Evolutionary conservation across 1,140 invertebrate genomes (phyloP).

Genomic region (Lepidurus couesii): DNA sequence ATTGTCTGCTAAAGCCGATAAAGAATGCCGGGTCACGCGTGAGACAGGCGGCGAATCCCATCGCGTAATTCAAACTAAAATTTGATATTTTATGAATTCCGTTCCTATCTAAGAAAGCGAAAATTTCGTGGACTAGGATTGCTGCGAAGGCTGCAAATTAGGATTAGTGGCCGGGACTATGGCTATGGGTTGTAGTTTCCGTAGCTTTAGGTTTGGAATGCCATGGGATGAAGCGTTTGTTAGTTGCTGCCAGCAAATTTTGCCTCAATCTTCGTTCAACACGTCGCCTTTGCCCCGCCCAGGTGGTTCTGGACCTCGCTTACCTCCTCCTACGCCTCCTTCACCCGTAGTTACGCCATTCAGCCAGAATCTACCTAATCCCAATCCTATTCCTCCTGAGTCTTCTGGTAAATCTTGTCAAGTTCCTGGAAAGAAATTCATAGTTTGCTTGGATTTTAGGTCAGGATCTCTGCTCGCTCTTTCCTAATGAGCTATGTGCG

Average conservation of each 20-base stretch:
- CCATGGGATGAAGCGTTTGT: slow-evolving; percentile 52
- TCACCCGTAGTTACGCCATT: neutral
- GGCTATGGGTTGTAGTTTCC: slow-evolving; percentile 48
- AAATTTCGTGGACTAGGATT: slow-evolving; percentile 44
- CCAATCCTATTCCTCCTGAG: neutral
- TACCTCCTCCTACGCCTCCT: slow-evolving; percentile 23
- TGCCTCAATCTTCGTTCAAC: slow-evolving; percentile 26
- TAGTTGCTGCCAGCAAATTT: slow-evolving; percentile 50
- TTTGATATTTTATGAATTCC: neutral
- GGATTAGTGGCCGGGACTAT: slow-evolving; percentile 48
- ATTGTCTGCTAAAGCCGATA: slow-evolving; percentile 46
- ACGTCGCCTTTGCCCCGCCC: neutral
- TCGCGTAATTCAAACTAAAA: slow-evolving; percentile 36
- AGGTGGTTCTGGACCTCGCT: slow-evolving; percentile 8
- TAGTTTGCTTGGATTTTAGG: slow-evolving; percentile 41
- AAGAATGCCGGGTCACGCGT: slow-evolving; percentile 42
- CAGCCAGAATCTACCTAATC: neutral
- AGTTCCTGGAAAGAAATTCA: slow-evolving; percentile 2
- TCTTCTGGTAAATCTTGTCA: neutral
- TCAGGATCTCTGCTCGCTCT: slow-evolving; percentile 58
- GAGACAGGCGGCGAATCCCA: slow-evolving; percentile 44
- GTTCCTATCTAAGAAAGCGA: neutral
- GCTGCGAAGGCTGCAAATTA: slow-evolving; percentile 54
- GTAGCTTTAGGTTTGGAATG: slow-evolving; percentile 48
- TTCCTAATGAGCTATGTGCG: slow-evolving; percentile 61